These are phyloP conservation scores for Acholoe squamosa DNA, from an alignment of 2,888 invertebrate genomes.

Conservation along the genomic window DNA sequence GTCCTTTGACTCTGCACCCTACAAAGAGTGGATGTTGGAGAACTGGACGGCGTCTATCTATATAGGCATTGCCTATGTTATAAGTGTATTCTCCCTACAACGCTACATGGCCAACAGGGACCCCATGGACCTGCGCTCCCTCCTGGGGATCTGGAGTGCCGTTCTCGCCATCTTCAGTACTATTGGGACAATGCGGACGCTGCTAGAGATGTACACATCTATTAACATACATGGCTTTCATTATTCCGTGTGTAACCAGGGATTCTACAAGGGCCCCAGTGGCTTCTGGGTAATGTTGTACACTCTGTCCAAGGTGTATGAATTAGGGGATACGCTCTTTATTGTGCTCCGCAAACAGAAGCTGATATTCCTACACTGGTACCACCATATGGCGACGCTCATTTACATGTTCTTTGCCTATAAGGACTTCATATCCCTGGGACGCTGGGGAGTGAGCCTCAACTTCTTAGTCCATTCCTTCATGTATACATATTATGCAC, in stretches of 20 bases:
- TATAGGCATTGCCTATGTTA: constrained; percentile 32
- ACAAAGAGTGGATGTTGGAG: background rate
- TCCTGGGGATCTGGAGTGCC: constrained; percentile 65
- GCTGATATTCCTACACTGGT: constrained; percentile 97
- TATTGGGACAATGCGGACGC: constrained; percentile 61
- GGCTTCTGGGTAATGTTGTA: constrained; percentile 80
- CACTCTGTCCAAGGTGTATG: constrained; percentile 76
- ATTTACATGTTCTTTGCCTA: constrained; percentile 95
- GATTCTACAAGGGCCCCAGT: constrained; percentile 71
- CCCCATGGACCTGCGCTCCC: constrained; percentile 54
- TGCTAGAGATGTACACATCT: constrained; percentile 61
- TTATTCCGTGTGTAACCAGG: constrained; percentile 70
- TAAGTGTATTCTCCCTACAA: constrained; percentile 21
- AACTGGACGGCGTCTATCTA: constrained; percentile 46
- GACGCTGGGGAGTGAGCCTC: constrained; percentile 96
- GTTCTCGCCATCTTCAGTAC: constrained; percentile 65
- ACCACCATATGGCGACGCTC: constrained; percentile 97
- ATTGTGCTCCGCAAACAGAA: constrained; percentile 95
- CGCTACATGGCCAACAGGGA: constrained; percentile 59
- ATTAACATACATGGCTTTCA: constrained; percentile 61
- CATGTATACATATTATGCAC: constrained; percentile 96
- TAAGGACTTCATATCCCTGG: constrained; percentile 84
- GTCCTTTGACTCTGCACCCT: background rate
- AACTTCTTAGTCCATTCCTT: constrained; percentile 95
- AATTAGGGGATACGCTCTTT: constrained; percentile 92